Evolutionary conservation across 2,888 invertebrate species (phyloP), one percentile per base, ranked within the genome.

Genomic region (Cyaniris semiargus): DNA sequence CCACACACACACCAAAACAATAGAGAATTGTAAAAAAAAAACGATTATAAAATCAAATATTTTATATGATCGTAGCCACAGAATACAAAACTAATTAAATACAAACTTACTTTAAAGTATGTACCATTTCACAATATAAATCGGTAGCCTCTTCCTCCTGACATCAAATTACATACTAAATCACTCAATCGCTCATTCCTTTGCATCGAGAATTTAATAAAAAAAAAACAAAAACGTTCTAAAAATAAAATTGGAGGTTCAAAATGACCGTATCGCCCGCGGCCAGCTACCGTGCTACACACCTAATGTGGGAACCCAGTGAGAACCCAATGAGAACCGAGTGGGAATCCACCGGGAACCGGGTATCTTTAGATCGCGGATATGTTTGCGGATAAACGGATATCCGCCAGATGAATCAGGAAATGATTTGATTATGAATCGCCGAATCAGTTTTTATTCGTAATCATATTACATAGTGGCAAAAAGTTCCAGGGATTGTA

Each of bases 231-330:
- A 21, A 74, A 74, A 53, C 48, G 44, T 48, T 74, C 74, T 48
- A 31, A 66, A 66, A 48, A 74, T 74, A 74, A 74, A 53, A 74
- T 74, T 72, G 23, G 44, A 74, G n/a, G 48, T 48, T 27, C 53
- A 27, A 74, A 76, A 76, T 76, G 76, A 71, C 76, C 76, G 76
- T 56, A 76, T 85, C 82, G 90, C 90, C 87, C 80, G 83, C 82
- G 86, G 89, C 84, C 84, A 76, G 85, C 89, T 86, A 79, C 91
- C 87, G 90, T 79, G 87, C 84, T 91, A 91, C 91, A 86, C 89
- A 76, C 76, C 76, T 76, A 76, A 76, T 76, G 76, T 76, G 76
- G 76, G 76, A 76, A 71, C 34, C 23, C 23, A 31, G 10, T 31
- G 75, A 48, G 38, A 10, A 76, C 66, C 66, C 15, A 27, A 6